Conservation (phyloP, 2,113 vertebrate genomes). For the Psophia crepitans region DNA sequence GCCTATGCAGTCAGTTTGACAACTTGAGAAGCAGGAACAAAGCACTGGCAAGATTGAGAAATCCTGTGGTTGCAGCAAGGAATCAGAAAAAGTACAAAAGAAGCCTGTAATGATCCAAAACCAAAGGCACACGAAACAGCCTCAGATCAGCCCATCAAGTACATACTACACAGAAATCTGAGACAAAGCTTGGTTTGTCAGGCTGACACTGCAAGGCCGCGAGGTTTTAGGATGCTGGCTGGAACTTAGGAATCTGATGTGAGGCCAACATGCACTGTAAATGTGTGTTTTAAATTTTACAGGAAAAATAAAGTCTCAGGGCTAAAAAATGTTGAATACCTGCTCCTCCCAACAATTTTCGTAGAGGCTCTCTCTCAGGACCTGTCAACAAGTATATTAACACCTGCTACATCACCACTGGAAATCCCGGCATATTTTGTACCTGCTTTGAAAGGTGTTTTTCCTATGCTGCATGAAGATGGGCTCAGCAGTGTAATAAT, state of each 20-base stretch:
- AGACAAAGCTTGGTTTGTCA: not conserved
- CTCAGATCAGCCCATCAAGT: not conserved
- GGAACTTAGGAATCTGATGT: not conserved
- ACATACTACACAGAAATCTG: not conserved
- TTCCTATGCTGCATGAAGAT: not conserved
- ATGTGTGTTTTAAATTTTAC: not conserved
- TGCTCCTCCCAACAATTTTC: not conserved
- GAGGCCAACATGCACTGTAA: fast-evolving
- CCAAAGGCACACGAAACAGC: not conserved
- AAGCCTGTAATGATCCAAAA: not conserved
- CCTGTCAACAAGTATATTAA: not conserved
- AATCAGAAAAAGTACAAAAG: not conserved
- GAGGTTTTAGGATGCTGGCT: not conserved
- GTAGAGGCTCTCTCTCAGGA: not conserved
- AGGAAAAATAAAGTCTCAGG: not conserved
- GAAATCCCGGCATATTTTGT: not conserved
- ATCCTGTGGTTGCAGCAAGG: not conserved
- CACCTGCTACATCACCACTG: not conserved
- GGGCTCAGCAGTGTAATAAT: not conserved
- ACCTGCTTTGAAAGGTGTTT: not conserved
- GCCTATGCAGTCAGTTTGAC: not conserved
- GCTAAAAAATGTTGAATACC: not conserved
- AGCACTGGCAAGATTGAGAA: not conserved
- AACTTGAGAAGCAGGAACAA: not conserved
- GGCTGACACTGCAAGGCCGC: fast-evolving